Evolutionary conservation across 2,113 vertebrate species (phyloP), one percentile per base, ranked within the genome.

Genomic region (Bettongia penicillata): DNA sequence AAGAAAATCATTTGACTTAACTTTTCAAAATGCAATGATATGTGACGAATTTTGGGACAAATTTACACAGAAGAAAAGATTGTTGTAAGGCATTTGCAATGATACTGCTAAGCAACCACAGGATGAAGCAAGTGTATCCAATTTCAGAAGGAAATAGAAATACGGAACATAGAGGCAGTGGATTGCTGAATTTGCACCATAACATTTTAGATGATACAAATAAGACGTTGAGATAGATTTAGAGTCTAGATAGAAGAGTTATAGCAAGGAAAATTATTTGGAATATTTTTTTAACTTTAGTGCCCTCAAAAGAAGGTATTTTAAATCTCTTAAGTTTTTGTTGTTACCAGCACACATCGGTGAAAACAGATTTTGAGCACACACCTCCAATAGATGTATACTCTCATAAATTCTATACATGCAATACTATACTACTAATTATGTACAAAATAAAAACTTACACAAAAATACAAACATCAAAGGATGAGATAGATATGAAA

Each of bases 1-100:
- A 94, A 94, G 68, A 90, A 77, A 92, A 57, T 55, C 84, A 97
- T 93, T 96, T 93, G 50, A 93, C 90, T 93, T 95, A 94, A 92
- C 26, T n/a, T 94, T 94, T 91, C 43, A 90, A 48, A n/a, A 93
- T 90, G 19, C 50, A 96, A 89, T 61, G 51, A 90, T 94, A 91
- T 51, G 25, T 94, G 93, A 93, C 22, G 96, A 91, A 93, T 96
- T 68, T 94, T 93, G 90, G 95, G 91, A 95, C 91, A 90, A 84
- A 9, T 52, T 47, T 37, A 90, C 16, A 50, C 19, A 51, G 51
- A 94, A 96, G 91, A 57, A 51, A 91, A 43, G 89, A 57, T 95
- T 55, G 25, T 91, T 53, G 26, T 68, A 57, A 97, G 91, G 90
- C 91, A 91, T 77, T 94, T 91, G 50, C 91, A 90, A 48, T 89